Evolutionary conservation across 2,113 vertebrate genomes (phyloP).

Genomic region (Thomomys bottae): DNA sequence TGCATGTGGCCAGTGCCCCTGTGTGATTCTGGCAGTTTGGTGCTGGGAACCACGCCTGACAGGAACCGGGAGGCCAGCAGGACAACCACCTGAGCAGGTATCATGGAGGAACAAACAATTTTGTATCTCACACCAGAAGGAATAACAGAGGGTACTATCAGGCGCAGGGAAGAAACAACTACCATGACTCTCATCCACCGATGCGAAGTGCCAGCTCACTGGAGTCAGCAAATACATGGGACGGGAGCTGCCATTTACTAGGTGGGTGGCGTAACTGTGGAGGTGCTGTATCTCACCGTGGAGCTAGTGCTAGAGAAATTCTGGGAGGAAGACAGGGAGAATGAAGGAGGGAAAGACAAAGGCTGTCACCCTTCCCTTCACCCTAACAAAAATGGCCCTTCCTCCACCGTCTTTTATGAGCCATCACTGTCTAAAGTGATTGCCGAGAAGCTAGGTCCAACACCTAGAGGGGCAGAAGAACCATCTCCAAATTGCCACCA

Average conservation of each 20-base stretch:
- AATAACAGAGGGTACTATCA: background rate
- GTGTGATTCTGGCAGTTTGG: background rate
- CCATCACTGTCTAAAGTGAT: background rate
- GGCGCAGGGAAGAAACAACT: background rate
- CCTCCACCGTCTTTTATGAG: background rate
- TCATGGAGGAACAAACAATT: no score
- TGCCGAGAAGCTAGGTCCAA: background rate
- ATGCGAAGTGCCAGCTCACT: background rate
- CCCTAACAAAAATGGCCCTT: no score
- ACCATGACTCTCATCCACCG: rapidly evolving
- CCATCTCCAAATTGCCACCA: background rate
- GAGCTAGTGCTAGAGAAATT: no score
- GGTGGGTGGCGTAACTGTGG: background rate
- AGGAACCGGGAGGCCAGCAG: background rate
- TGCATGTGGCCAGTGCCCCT: background rate
- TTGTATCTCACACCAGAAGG: no score
- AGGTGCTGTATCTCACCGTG: background rate
- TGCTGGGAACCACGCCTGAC: background rate
- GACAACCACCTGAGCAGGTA: background rate
- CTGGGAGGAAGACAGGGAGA: background rate
- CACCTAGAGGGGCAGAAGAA: background rate
- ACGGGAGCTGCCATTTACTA: no score
- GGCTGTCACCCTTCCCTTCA: rapidly evolving
- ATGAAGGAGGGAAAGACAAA: no score
- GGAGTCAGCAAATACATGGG: background rate